phyloP scores from a whole-genome alignment of 2,888 invertebrate species.

The Conchocele bisecta region DNA sequence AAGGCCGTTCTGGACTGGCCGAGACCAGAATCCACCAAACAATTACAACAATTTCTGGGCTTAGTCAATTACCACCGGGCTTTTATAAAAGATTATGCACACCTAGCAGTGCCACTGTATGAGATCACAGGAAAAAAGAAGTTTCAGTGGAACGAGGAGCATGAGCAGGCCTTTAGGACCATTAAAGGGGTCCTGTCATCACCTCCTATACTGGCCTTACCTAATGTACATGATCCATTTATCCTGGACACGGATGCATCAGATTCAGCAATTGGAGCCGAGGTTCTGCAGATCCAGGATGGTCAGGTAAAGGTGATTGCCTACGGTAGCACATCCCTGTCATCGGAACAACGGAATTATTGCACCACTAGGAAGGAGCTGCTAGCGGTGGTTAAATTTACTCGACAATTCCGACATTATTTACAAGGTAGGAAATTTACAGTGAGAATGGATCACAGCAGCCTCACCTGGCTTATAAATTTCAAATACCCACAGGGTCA shows the following conservation, averaged over 20 bases:
- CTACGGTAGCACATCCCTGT: constrained; percentile 37
- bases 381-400: constrained; percentile 34
- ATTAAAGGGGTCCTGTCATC: constrained; percentile 11
- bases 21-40: constrained; percentile 9
- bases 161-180: constrained; percentile 20
- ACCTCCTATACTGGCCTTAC: constrained; percentile 39
- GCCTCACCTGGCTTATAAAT: constrained; percentile 46
- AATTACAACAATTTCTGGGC: constrained; percentile 50
- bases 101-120: constrained; percentile 30
- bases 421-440: constrained; percentile 18
- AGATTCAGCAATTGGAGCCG: constrained; percentile 50
- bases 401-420: constrained; percentile 40
- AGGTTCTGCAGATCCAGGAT: constrained; percentile 46
- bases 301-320: constrained; percentile 42
- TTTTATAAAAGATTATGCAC: constrained; percentile 28
- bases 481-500: constrained; percentile 48
- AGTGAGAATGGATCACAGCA: constrained; percentile 51
- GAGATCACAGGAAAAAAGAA: constrained; percentile 31
- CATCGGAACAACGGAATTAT: constrained; percentile 33
- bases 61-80: constrained; percentile 46
- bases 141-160: constrained; percentile 23
- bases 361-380: constrained; percentile 40
- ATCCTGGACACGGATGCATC: no score
- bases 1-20: constrained; percentile 37
- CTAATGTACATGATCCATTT: constrained; percentile 21